phyloP scores from a whole-genome alignment of 2,113 vertebrate species.

The Trichomycterus rosablanca region DNA sequence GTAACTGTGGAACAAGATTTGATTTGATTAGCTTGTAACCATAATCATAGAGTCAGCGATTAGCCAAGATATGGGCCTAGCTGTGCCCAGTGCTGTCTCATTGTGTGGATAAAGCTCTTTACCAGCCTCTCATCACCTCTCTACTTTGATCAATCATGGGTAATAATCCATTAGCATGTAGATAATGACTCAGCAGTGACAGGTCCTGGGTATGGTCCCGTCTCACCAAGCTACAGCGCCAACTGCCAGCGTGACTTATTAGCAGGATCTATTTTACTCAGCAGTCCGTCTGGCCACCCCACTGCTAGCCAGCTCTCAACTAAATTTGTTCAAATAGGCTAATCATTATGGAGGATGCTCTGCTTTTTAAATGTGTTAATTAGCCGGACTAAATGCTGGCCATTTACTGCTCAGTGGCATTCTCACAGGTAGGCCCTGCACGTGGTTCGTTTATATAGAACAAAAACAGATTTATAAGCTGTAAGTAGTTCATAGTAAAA shows the following conservation, averaged over 20 bases:
- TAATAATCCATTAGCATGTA: conserved; percentile 32
- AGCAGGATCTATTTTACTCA: conserved; percentile 61
- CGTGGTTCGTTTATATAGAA: not conserved
- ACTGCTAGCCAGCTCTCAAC: conserved; percentile 56
- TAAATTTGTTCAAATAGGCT: conserved; percentile 70
- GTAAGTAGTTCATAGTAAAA: no score
- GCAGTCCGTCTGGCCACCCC: conserved; percentile 55
- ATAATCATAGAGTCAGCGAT: not conserved
- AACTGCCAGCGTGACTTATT: conserved; percentile 62
- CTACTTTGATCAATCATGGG: conserved; percentile 1
- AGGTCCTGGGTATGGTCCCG: not conserved
- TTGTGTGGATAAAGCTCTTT: not conserved
- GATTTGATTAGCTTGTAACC: not conserved
- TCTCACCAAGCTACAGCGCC: conserved; percentile 19
- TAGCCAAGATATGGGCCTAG: not conserved
- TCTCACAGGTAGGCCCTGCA: not conserved
- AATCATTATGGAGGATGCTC: conserved; percentile 59
- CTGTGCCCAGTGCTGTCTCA: not conserved
- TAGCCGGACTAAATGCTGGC: conserved; percentile 50
- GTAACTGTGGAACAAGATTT: not conserved
- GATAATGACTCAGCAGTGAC: conserved; percentile 22
- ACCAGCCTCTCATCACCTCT: conserved; percentile 1
- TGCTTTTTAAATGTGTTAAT: conserved; percentile 59
- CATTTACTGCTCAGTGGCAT: conserved; percentile 40
- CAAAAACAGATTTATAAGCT: not conserved